Percentiles rank a stretch among this genome's conserved stretches.
phyloP scores from a whole-genome alignment of 2,888 invertebrate genomes.

The Pocota personata region DNA sequence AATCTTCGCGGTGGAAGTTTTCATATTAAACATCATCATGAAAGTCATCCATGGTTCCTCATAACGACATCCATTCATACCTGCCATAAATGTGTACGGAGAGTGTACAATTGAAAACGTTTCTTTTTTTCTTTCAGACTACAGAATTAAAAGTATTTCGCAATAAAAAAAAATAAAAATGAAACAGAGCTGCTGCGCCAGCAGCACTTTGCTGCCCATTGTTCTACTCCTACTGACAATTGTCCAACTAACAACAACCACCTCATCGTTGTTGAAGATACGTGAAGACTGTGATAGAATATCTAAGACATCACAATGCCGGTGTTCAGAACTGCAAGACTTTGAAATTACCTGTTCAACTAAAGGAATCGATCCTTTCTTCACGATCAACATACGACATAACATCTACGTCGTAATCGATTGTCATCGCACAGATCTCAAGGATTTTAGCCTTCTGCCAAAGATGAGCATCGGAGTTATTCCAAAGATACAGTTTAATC shows the following conservation, averaged over 20 bases:
- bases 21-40: too few relatives aligned
- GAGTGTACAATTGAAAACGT: background rate
- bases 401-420: slow-evolving; percentile 79
- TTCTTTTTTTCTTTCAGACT: background rate
- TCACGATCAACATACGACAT: slow-evolving; percentile 78
- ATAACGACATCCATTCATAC: too few relatives aligned
- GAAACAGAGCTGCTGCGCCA: background rate
- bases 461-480: slow-evolving; percentile 78
- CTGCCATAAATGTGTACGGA: background rate
- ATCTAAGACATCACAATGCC: slow-evolving; percentile 77
- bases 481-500: slow-evolving; percentile 79
- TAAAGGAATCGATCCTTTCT: slow-evolving; percentile 75
- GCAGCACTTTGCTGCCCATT: slow-evolving; percentile 17
- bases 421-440: slow-evolving; percentile 78
- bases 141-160: background rate
- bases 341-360: slow-evolving; percentile 81
- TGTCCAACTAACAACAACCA: slow-evolving; percentile 33
- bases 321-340: slow-evolving; percentile 79
- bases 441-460: slow-evolving; percentile 79
- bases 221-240: slow-evolving; percentile 19
- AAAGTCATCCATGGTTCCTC: too few relatives aligned
- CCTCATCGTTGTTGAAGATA: slow-evolving; percentile 43
- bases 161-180: slow-evolving; percentile 4
- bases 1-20: too few relatives aligned
- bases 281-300: slow-evolving; percentile 79